Base-by-base conservation (phyloP, 2,113 vertebrate genomes). In the Poecilia latipinna region DNA sequence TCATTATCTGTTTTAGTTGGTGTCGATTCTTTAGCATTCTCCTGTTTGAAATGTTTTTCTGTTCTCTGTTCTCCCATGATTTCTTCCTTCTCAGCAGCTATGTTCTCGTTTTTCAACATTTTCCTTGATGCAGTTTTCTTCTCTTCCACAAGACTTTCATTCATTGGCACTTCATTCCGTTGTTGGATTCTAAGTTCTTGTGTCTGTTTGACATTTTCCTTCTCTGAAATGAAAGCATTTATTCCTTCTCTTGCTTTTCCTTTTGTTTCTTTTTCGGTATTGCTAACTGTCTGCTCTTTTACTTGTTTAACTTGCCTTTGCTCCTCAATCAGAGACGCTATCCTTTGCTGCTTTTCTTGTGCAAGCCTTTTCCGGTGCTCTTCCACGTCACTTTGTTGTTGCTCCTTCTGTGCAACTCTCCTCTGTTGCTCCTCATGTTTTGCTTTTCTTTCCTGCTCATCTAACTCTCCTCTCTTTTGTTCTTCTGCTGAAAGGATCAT, bases 231-330 rank as follows among this genome's bases (percentile, higher is more conserved):
- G 6, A 54, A 22, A 54, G 17, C 32, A 69, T 48, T 78, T 26
- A 39, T 62, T 15, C 61, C 60, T 5, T 78, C 75, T 71, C 15
- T 82, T 4, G 54, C 54, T 61, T 71, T 77, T 61, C 24, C 65
- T 69, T 75, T 69, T 3, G 72, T 77, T 72, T 80, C 71, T 29
- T 77, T 66, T 24, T 73, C 61, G 33, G 26, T 37, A 68, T 79
- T 37, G 26, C 11, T 4, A 2, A 68, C 29, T 71, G 61, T 78
- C 19, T 63, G 72, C 10, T 84, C 77, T 28, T 90, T 77, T 22
- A 24, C 72, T 66, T 70, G 26, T 75, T 86, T 82, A 64, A 68
- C 65, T 67, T 19, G 72, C 62, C 7, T 68, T 74, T 90, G 71
- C 44, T 79, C 70, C 44, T 88, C 77, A 67, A 31, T 67, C 24